phyloP scores from a whole-genome alignment of 2,113 vertebrate species.

The Anas platyrhynchos region DNA sequence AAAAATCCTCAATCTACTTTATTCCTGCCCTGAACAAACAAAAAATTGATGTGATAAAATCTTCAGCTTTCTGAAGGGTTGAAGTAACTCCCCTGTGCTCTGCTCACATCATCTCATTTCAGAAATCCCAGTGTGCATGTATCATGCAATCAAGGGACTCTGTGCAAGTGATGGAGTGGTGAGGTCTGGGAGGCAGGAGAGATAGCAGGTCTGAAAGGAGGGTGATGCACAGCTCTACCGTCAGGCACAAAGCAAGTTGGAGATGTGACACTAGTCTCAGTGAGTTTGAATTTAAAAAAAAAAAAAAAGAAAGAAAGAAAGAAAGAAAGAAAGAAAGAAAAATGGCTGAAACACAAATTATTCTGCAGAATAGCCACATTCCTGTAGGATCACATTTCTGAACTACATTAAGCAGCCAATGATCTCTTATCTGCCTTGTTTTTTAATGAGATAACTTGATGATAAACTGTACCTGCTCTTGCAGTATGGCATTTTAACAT shows the following conservation, averaged over 20 bases:
- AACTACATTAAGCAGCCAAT: neutral
- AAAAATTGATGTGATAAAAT: neutral
- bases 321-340: neutral
- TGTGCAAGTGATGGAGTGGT: neutral
- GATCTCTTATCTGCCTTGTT: neutral
- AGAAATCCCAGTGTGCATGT: neutral
- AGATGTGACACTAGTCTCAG: neutral
- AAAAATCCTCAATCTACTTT: neutral
- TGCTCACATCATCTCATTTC: neutral
- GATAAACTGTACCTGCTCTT: neutral
- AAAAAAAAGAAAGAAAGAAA: neutral
- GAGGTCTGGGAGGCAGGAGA: neutral
- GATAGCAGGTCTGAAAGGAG: neutral
- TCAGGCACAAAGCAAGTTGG: neutral
- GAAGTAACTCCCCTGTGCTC: neutral
- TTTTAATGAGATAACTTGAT: neutral
- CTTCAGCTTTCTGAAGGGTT: neutral
- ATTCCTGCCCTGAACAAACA: neutral
- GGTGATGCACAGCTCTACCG: rapidly evolving
- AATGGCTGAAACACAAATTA: neutral
- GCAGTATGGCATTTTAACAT: neutral
- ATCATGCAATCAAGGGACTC: rapidly evolving
- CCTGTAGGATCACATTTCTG: neutral
- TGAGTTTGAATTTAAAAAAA: neutral
- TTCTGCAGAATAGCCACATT: neutral